Base-by-base conservation (phyloP, 1,140 invertebrate genomes). In the Apis cerana region DNA sequence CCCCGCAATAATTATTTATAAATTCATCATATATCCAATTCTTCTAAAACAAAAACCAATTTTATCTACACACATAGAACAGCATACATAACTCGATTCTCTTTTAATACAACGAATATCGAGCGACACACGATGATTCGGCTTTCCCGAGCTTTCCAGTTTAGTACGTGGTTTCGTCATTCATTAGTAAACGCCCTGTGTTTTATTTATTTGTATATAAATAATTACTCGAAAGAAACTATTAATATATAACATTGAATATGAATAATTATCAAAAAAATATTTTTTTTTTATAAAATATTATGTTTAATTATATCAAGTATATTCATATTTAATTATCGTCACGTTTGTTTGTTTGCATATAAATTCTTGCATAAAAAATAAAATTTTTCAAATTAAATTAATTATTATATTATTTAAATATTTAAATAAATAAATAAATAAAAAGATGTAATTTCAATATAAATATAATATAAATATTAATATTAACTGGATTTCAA, bases 121-220 rank as follows among this genome's bases (percentile, higher is more conserved):
- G 88, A 90, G 85, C 89, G 89, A 82, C 64, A 62, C 17, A 78
- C 86, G 65, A 83, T 83, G 69, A 89, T 89, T 89, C 76, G 80
- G 82, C 84, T 84, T 80, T 81, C 65, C 43, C 85, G 70, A 85
- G 59, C 80, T 85, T 82, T 85, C 65, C 83, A 85, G 83, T 67
- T 83, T 84, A 77, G 74, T 65, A 70, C 27, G 21, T 61, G 62
- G 72, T 88, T 89, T 89, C 89, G 58, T 89, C 88, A 86, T 88
- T 79, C 77, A 64, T 77, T 71, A 54, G 27, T 71, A 59, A 69
- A 80, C 71, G 78, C 52, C 80, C 61, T 72, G 58, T 21, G 68
- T 64, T 61, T 59, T 23, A 62, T 19, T 58, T 33, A 62, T 80
- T 54, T 65, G 15, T 11, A 15, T 56, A 43, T 43, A 43, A 43